Base-by-base conservation (phyloP, 2,113 vertebrate genomes). In the Rafetus swinhoei region DNA sequence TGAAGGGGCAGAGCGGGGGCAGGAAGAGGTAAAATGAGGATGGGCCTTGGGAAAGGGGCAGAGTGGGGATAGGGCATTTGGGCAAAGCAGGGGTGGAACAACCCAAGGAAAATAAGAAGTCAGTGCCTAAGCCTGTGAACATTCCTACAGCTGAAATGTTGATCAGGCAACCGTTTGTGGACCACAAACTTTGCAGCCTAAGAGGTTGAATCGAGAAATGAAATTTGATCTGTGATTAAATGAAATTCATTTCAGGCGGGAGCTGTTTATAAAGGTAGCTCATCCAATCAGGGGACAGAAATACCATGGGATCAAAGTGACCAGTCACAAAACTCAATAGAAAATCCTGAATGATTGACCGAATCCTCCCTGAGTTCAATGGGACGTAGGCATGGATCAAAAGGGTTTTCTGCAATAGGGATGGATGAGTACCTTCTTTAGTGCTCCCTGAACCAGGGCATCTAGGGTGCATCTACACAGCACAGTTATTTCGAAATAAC, bases 241-340 rank as follows among this genome's bases (percentile, higher is more conserved):
- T 35, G 62, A 87, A 91, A 86, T 80, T 35, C 2, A 29, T 45
- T 81, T 56, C 82, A 25, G 9, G 4, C 14, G 80, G 27, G 59
- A 59, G 52, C 53, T 92, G 12, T 4, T 90, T 39, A 25, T 89
- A 81, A 80, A 53, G 3, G 7, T 24, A 59, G 4, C 1, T 88
- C 53, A 53, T 86, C 14, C 1, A 91, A 4, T 45, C 82, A 32
- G 82, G 55, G 32, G 19, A 18, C 27, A 92, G 52, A 82, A 86
- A 59, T 9, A 84, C 16, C 15, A 35, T 0, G 0, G 53, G 13
- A 24, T 15, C 6, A 45, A 24, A 14, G 19, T 22, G 35, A 45
- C 19, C 35, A 1, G 11, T 76, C 39, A 2, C 1, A 7, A 77
- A 77, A 77, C 74, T 50, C 74, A 77, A 16, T 11, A 10, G 74